Evolutionary conservation across 1,140 invertebrate species (phyloP).

Genomic region (Doryteuthis pealeii): DNA sequence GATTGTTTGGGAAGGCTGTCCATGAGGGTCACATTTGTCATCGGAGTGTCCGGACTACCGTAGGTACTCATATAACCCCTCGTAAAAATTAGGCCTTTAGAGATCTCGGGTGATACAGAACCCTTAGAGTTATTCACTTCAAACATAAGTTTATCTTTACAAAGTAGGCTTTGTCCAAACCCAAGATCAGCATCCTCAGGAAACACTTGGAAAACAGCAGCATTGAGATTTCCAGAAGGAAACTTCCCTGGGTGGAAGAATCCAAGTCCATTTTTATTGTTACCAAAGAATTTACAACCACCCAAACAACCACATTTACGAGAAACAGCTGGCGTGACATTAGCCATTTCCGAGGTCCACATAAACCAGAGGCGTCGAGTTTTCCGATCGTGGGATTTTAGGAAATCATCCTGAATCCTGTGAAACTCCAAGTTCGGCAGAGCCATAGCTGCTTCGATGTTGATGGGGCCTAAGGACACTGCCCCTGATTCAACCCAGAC

Average conservation of each 20-base stretch:
- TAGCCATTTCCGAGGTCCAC: slow-evolving; percentile 73
- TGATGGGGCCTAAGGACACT: slow-evolving; percentile 83
- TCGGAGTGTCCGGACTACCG: slow-evolving; percentile 46
- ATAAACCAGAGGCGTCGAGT: slow-evolving; percentile 92
- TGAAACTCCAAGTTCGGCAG: slow-evolving; percentile 52
- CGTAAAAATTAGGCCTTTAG: slow-evolving; percentile 47
- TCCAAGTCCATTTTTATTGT: slow-evolving; percentile 72
- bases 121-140: slow-evolving; percentile 65
- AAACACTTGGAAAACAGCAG: slow-evolving; percentile 48
- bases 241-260: slow-evolving; percentile 81
- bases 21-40: slow-evolving; percentile 18
- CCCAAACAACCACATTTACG: slow-evolving; percentile 94
- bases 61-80: slow-evolving; percentile 53
- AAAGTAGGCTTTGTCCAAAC: slow-evolving; percentile 91
- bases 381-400: slow-evolving; percentile 84
- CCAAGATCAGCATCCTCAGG: slow-evolving; percentile 71
- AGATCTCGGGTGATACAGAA: slow-evolving; percentile 27
- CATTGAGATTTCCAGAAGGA: slow-evolving; percentile 34
- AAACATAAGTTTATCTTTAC: slow-evolving; percentile 84
- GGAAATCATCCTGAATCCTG: slow-evolving; percentile 65
- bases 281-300: slow-evolving; percentile 91
- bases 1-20: background rate
- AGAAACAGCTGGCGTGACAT: slow-evolving; percentile 60
- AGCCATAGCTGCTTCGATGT: slow-evolving; percentile 85
- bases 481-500: slow-evolving; percentile 90